Conservation (phyloP, 2,797 vertebrate genomes). For the Amniataba percoides region DNA sequence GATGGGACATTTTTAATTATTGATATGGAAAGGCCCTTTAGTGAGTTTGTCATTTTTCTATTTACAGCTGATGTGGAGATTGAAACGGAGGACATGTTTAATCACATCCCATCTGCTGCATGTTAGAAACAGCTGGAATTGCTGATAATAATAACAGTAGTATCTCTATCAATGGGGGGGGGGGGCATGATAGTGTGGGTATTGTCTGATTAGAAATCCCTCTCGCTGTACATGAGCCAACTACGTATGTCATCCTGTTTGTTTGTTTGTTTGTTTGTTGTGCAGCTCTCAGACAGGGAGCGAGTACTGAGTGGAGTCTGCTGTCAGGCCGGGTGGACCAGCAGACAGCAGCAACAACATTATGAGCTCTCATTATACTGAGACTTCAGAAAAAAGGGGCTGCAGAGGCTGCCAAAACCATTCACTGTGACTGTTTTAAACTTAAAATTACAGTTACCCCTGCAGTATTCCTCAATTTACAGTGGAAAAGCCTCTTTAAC, state of each 20-base stretch:
- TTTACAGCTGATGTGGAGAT: slow-evolving; percentile 36
- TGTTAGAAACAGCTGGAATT: slow-evolving; percentile 47
- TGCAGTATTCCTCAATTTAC: neutral
- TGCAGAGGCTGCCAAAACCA: neutral
- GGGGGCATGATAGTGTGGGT: slow-evolving; percentile 1
- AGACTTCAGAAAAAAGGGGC: slow-evolving; percentile 5
- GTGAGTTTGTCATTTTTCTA: slow-evolving; percentile 28
- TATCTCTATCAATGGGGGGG: neutral
- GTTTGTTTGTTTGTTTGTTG: slow-evolving; percentile 21
- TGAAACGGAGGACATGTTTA: neutral
- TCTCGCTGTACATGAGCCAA: slow-evolving; percentile 11
- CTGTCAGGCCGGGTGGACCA: slow-evolving; percentile 24
- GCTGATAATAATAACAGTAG: slow-evolving; percentile 46
- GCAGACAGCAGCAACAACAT: slow-evolving; percentile 23
- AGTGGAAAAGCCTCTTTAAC: neutral
- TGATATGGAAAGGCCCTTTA: slow-evolving; percentile 17
- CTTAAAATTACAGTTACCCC: no score
- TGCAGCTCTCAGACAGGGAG: slow-evolving; percentile 35
- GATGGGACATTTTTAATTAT: slow-evolving; percentile 27
- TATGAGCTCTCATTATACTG: slow-evolving; percentile 38
- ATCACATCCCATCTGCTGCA: slow-evolving; percentile 47
- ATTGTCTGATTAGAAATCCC: slow-evolving; percentile 15
- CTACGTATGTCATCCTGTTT: slow-evolving; percentile 23
- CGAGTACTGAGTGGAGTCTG: slow-evolving; percentile 39
- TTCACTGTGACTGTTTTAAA: neutral